Conservation (phyloP, 2,113 vertebrate species). For the Hucho hucho region DNA sequence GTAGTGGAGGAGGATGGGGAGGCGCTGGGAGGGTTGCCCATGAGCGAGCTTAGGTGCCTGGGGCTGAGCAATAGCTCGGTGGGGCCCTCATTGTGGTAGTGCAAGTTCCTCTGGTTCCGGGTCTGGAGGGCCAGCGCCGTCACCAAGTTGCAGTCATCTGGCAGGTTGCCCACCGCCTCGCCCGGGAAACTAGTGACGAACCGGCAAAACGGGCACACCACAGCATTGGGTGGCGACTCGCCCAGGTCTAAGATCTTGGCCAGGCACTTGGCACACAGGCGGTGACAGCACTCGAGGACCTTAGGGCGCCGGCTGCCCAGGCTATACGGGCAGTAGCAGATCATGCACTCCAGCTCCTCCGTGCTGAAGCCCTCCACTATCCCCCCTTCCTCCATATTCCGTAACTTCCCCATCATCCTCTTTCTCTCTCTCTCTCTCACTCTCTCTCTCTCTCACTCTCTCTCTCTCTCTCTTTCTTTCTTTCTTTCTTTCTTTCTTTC, state of each 20-base stretch:
- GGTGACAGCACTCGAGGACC: slow-evolving; percentile 87
- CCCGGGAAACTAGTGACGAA: slow-evolving; percentile 82
- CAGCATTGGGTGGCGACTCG: slow-evolving; percentile 81
- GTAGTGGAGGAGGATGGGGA: slow-evolving; percentile 57
- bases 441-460: too few species aligned
- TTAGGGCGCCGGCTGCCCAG: slow-evolving; percentile 85
- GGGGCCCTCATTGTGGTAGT: slow-evolving; percentile 77
- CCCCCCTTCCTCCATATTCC: slow-evolving; percentile 12
- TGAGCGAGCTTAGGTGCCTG: slow-evolving; percentile 80
- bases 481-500: too few species aligned
- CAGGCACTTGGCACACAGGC: slow-evolving; percentile 91
- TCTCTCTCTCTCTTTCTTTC: too few species aligned
- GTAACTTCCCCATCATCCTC: slow-evolving; percentile 75
- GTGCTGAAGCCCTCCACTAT: slow-evolving; percentile 62
- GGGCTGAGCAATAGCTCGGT: slow-evolving; percentile 87
- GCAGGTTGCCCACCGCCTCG: slow-evolving; percentile 80
- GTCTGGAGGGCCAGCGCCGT: slow-evolving; percentile 78
- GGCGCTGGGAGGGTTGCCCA: slow-evolving; percentile 75
- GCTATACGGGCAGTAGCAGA: slow-evolving; percentile 91
- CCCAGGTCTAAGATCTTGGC: slow-evolving; percentile 88
- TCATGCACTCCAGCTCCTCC: slow-evolving; percentile 94
- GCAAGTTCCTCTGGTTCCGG: slow-evolving; percentile 78
- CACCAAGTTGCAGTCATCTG: slow-evolving; percentile 88
- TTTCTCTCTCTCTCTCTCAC: too few species aligned
- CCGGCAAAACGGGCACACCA: slow-evolving; percentile 93